A percentile compares a stretch with the other conserved stretches of the same genome.
These are phyloP conservation scores for Aromia moschata DNA, from an alignment of 2,888 invertebrate genomes.

Conservation along the genomic window DNA sequence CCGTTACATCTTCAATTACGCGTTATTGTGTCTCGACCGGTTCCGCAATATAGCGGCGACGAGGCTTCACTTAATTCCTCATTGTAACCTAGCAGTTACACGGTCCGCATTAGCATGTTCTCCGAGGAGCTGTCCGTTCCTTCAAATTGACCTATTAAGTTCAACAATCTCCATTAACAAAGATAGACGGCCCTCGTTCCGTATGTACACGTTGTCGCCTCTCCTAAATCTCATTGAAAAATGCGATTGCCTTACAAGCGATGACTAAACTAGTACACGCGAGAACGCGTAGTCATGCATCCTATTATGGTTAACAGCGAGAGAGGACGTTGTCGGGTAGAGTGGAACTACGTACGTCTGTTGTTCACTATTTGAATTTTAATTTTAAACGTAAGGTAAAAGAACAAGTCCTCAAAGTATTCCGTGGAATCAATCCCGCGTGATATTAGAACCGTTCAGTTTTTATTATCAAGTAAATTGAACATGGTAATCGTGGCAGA, in stretches of 20 bases:
- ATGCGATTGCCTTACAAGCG: conserved; percentile 11
- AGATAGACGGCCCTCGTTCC: conserved; percentile 15
- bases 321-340: no score
- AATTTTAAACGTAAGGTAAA: no score
- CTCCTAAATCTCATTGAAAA: conserved; percentile 11
- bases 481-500: no score
- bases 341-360: no score
- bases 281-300: conserved; percentile 20
- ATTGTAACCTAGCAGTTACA: conserved; percentile 5
- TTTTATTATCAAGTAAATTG: no score
- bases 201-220: conserved; percentile 10
- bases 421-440: no score
- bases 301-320: conserved; percentile 26
- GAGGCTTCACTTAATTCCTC: neutral
- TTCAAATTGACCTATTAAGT: conserved; percentile 17
- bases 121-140: neutral
- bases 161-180: conserved; percentile 14
- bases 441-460: no score
- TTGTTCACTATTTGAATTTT: no score
- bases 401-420: no score
- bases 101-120: conserved; percentile 1
- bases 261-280: conserved; percentile 25
- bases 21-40: conserved; percentile 1
- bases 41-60: neutral
- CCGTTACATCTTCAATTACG: conserved; percentile 8